A percentile compares a stretch with the other conserved stretches of the same genome.
Evolutionary conservation across 2,888 invertebrate species (phyloP).

Genomic region (Allacma fusca): DNA sequence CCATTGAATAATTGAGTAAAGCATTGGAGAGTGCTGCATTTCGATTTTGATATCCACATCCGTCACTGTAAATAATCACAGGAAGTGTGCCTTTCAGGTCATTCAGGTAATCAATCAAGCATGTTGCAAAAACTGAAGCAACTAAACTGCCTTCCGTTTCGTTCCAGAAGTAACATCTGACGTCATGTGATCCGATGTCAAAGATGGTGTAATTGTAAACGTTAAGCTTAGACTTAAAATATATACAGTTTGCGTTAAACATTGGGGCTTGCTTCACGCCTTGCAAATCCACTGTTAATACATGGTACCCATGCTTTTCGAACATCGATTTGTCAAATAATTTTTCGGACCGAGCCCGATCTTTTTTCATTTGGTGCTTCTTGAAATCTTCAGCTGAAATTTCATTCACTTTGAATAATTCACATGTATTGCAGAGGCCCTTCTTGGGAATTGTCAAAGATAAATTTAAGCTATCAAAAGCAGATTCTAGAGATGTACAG

Average conservation of each 20-base stretch:
- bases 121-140: conserved; percentile 54
- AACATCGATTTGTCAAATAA: conserved; percentile 46
- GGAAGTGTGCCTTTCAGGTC: conserved; percentile 46
- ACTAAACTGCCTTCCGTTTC: conserved; percentile 57
- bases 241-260: conserved; percentile 53
- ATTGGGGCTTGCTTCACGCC: conserved; percentile 59
- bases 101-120: conserved; percentile 52
- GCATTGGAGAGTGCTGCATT: conserved; percentile 62
- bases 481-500: background rate
- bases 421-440: conserved; percentile 37
- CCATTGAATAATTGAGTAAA: conserved; percentile 58
- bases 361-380: conserved; percentile 45
- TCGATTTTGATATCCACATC: conserved; percentile 62
- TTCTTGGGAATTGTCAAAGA: conserved; percentile 16
- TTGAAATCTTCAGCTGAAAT: conserved; percentile 45
- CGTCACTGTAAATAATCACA: conserved; percentile 61
- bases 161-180: conserved; percentile 60
- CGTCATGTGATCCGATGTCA: conserved; percentile 56
- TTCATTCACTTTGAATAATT: conserved; percentile 41
- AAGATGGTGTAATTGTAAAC: conserved; percentile 62
- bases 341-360: conserved; percentile 52
- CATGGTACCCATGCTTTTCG: conserved; percentile 51
- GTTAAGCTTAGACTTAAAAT: conserved; percentile 62
- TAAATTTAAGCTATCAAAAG: conserved; percentile 17
- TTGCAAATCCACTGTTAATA: conserved; percentile 60